Evolutionary conservation across 2,797 vertebrate species (phyloP).

Genomic region (Thaleichthys pacificus): DNA sequence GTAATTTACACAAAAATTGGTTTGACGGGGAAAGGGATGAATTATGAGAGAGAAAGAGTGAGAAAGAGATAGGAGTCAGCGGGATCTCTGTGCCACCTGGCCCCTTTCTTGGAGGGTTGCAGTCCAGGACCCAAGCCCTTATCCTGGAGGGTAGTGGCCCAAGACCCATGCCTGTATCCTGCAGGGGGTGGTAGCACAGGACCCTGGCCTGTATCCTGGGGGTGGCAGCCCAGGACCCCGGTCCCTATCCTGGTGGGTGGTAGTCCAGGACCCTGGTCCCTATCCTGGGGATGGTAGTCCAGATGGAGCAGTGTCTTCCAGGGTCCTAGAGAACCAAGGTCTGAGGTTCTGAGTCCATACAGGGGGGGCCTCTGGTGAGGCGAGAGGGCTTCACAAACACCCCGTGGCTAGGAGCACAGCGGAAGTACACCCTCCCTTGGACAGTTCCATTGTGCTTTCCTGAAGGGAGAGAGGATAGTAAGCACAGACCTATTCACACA

Average conservation of each 20-base stretch:
- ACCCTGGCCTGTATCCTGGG: background rate
- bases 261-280: slow-evolving; percentile 30
- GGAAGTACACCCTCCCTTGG: slow-evolving; percentile 84
- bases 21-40: slow-evolving; percentile 29
- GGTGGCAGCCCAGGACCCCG: background rate
- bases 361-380: slow-evolving; percentile 77
- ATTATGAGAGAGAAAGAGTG: slow-evolving; percentile 9
- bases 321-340: slow-evolving; percentile 69
- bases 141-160: background rate
- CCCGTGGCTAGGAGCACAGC: slow-evolving; percentile 79
- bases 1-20: slow-evolving; percentile 21
- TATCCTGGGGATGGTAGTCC: slow-evolving; percentile 44
- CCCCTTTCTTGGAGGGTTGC: slow-evolving; percentile 21
- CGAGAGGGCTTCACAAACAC: slow-evolving; percentile 82
- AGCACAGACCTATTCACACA: background rate
- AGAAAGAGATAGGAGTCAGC: background rate
- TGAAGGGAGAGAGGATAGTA: slow-evolving; percentile 24
- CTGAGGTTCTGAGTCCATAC: slow-evolving; percentile 56
- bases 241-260: background rate
- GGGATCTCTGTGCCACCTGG: slow-evolving; percentile 35
- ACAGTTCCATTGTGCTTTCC: slow-evolving; percentile 85
- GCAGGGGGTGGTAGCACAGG: slow-evolving; percentile 12
- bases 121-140: background rate
- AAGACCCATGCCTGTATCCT: slow-evolving; percentile 46
- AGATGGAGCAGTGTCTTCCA: slow-evolving; percentile 41